Percentiles rank a stretch among this genome's conserved stretches.
Conservation (phyloP, 2,888 invertebrate genomes). For the Yponomeuta plumbellus region DNA sequence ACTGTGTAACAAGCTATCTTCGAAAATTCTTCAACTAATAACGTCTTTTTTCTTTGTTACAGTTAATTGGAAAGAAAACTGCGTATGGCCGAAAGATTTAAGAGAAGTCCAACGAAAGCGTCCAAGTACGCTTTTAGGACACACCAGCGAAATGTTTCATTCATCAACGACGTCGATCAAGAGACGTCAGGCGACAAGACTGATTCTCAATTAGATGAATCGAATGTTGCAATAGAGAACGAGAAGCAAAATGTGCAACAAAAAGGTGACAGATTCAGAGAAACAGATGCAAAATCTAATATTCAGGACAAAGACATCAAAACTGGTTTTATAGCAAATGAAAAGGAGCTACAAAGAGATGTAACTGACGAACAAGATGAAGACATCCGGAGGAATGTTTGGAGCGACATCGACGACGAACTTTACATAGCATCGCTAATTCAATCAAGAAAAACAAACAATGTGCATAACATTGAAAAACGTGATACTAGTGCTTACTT, state of each 20-base stretch:
- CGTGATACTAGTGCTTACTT: constrained; percentile 62
- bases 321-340: constrained; percentile 19
- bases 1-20: constrained; percentile 6
- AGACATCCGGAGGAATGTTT: constrained; percentile 62
- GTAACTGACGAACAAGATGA: constrained; percentile 39
- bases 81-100: constrained; percentile 70
- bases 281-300: background rate
- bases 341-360: constrained; percentile 4
- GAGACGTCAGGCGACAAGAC: constrained; percentile 19
- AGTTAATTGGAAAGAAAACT: constrained; percentile 59
- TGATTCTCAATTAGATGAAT: constrained; percentile 35
- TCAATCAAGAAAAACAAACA: constrained; percentile 63
- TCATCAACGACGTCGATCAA: constrained; percentile 26
- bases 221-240: constrained; percentile 15
- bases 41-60: constrained; percentile 47
- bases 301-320: background rate
- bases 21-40: constrained; percentile 19
- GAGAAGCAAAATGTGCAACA: constrained; percentile 16
- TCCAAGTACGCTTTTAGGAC: constrained; percentile 67
- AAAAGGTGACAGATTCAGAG: constrained; percentile 6
- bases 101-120: constrained; percentile 61
- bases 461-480: constrained; percentile 58
- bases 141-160: constrained; percentile 42
- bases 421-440: constrained; percentile 69
- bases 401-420: constrained; percentile 71